These are phyloP conservation scores for Hydrocynus forskahlii DNA, from an alignment of 2,797 vertebrate genomes.

Conservation along the genomic window DNA sequence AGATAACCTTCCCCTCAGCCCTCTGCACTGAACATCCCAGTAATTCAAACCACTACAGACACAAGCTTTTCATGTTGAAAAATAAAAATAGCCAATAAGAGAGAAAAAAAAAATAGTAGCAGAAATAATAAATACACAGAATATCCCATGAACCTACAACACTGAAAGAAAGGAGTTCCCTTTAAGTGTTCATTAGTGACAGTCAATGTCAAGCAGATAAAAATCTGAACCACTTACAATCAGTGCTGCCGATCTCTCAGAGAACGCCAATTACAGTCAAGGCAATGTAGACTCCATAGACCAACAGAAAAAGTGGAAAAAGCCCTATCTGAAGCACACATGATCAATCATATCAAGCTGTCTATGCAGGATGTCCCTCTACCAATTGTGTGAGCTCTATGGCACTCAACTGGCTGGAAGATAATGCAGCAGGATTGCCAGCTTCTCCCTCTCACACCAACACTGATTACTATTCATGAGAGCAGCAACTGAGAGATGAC, in stretches of 20 bases:
- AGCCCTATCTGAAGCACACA: conserved; percentile 3
- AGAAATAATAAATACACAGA: not conserved
- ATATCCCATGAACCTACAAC: no score
- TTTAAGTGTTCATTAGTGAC: not conserved
- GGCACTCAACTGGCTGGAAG: conserved; percentile 69
- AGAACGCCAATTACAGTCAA: conserved; percentile 15
- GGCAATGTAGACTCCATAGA: conserved; percentile 13
- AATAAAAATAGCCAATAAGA: not conserved
- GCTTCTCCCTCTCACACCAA: conserved; percentile 72
- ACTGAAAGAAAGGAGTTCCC: not conserved
- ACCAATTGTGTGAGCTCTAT: conserved; percentile 49
- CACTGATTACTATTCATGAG: conserved; percentile 89
- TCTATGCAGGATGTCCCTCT: conserved; percentile 24
- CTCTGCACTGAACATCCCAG: not conserved
- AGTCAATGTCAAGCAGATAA: conserved; percentile 58
- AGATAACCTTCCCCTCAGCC: not conserved
- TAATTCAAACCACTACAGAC: not conserved
- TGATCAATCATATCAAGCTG: conserved; percentile 27
- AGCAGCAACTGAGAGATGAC: conserved; percentile 86
- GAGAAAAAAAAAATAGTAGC: not conserved
- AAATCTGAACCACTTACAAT: conserved; percentile 34
- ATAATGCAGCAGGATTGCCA: conserved; percentile 84
- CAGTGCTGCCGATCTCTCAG: conserved; percentile 19
- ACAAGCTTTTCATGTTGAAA: not conserved
- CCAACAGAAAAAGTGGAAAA: not conserved